Evolutionary conservation across 2,113 vertebrate species (phyloP).

Genomic region (Saguinus imperator): DNA sequence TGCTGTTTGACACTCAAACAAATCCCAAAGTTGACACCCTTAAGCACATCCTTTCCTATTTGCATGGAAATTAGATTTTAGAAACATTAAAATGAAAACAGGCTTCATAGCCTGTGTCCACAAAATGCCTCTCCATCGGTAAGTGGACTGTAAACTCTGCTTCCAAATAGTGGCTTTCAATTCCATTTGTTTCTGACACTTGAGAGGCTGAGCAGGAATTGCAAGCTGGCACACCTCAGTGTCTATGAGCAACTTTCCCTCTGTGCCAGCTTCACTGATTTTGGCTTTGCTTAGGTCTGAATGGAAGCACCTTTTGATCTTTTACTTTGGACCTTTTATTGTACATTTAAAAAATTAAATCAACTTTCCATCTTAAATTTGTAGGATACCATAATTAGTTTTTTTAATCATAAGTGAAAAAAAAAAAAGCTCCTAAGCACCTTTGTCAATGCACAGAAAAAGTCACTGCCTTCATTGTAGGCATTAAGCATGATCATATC

Average conservation of each 20-base stretch:
- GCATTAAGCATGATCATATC: background rate
- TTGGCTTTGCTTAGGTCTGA: background rate
- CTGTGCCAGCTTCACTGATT: background rate
- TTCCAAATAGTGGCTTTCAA: conserved; percentile 1
- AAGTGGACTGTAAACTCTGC: conserved; percentile 57
- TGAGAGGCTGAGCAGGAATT: background rate
- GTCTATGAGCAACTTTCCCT: background rate
- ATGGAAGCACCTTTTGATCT: background rate
- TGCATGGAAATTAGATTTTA: conserved; percentile 73
- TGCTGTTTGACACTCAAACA: background rate
- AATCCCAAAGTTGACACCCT: background rate
- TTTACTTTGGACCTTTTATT: background rate
- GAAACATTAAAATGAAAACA: conserved; percentile 62
- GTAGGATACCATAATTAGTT: background rate
- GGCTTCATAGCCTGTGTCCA: conserved; percentile 51
- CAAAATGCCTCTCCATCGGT: conserved; percentile 33
- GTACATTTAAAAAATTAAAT: background rate
- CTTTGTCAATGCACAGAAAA: background rate
- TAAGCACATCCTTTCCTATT: conserved; percentile 50
- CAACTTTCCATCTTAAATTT: background rate
- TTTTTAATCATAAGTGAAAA: background rate
- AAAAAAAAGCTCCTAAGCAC: background rate
- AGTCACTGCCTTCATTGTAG: too few species aligned
- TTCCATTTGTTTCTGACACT: background rate
- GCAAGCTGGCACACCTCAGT: background rate